Conservation (phyloP, 2,888 invertebrate genomes). For the Ectropis crepuscularia region DNA sequence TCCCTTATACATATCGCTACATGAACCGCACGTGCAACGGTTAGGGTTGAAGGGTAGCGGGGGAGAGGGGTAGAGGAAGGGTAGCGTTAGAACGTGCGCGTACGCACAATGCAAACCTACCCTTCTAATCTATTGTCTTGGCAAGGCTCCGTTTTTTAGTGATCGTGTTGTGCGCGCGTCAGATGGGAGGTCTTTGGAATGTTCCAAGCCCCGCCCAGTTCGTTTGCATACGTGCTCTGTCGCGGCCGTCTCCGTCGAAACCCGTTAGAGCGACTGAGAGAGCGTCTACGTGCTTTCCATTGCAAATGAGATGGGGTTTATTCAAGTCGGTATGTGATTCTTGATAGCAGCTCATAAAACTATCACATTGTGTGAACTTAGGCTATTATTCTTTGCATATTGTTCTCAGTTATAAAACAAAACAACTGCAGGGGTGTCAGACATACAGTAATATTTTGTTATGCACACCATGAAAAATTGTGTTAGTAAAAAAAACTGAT, state of each 20-base stretch:
- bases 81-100: conserved; percentile 48
- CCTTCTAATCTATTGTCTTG: conserved; percentile 51
- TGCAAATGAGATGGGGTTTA: conserved; percentile 20
- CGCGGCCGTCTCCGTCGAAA: conserved; percentile 19
- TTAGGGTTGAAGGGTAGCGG: conserved; percentile 20
- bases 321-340: conserved; percentile 1
- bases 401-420: no score
- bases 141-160: conserved; percentile 49
- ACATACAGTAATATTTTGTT: no score
- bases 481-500: no score
- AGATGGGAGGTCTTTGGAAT: conserved; percentile 27
- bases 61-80: conserved; percentile 31
- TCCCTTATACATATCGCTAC: conserved; percentile 43
- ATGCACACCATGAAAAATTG: no score
- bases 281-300: conserved; percentile 9
- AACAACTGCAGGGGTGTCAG: no score
- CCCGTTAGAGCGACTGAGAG: conserved; percentile 4
- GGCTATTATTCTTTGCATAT: no score
- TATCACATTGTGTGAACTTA: no score
- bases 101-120: conserved; percentile 62
- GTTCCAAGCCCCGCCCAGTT: conserved; percentile 47
- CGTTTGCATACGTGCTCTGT: conserved; percentile 62
- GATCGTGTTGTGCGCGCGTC: conserved; percentile 49
- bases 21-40: conserved; percentile 51
- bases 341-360: neutral